Evolutionary conservation across 2,113 vertebrate species (phyloP).

Genomic region (Thunnus maccoyii): DNA sequence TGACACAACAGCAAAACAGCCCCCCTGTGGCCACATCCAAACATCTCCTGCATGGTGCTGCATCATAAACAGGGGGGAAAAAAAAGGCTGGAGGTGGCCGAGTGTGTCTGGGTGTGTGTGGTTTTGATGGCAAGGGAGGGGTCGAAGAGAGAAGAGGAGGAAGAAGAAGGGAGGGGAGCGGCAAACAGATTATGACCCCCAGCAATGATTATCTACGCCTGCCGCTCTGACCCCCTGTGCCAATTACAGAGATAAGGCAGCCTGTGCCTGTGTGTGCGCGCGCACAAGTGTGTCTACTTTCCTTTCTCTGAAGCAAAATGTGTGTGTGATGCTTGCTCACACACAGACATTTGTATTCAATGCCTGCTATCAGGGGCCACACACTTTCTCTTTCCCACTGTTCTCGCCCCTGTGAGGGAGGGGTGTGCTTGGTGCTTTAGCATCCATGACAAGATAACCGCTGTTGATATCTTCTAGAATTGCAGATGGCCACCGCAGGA

Average conservation of each 20-base stretch:
- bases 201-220: slow-evolving; percentile 67
- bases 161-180: neutral
- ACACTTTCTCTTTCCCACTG: slow-evolving; percentile 38
- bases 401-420: slow-evolving; percentile 7
- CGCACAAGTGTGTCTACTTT: slow-evolving; percentile 16
- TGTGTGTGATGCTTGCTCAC: slow-evolving; percentile 9
- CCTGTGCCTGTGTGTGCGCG: slow-evolving; percentile 12
- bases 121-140: neutral
- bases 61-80: slow-evolving; percentile 27
- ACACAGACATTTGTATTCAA: slow-evolving; percentile 63
- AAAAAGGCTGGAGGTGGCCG: slow-evolving; percentile 5
- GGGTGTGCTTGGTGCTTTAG: slow-evolving; percentile 29
- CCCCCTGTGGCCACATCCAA: slow-evolving; percentile 31
- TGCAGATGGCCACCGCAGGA: slow-evolving; percentile 54
- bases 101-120: neutral
- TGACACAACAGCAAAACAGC: slow-evolving; percentile 46
- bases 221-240: slow-evolving; percentile 64
- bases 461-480: slow-evolving; percentile 45
- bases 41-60: slow-evolving; percentile 22
- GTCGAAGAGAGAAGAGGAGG: slow-evolving; percentile 10
- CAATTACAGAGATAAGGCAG: slow-evolving; percentile 77
- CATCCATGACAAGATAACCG: slow-evolving; percentile 63
- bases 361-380: slow-evolving; percentile 42
- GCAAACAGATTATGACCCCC: slow-evolving; percentile 65
- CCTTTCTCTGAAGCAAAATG: slow-evolving; percentile 27